Percentiles rank a stretch among this genome's conserved stretches.
phyloP scores from a whole-genome alignment of 2,113 vertebrate species.

The Potamarius usumacintae region DNA sequence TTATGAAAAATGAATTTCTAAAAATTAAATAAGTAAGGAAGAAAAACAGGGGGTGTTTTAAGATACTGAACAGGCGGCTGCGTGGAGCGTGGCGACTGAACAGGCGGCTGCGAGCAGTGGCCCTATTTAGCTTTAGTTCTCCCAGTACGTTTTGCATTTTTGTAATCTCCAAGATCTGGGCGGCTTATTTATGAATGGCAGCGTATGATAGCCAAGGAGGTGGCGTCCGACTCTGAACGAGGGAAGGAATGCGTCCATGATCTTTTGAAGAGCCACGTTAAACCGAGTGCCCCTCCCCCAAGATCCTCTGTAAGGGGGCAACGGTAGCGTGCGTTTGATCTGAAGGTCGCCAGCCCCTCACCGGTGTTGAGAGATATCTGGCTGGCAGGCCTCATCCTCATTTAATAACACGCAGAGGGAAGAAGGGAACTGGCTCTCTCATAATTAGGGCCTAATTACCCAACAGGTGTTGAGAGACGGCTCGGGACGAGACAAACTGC shows the following conservation, averaged over 20 bases:
- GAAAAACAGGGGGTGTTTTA: too few species aligned
- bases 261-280: slow-evolving; percentile 88
- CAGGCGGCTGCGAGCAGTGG: background rate
- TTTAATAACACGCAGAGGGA: slow-evolving; percentile 99
- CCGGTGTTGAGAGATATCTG: slow-evolving; percentile 92
- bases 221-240: slow-evolving; percentile 41
- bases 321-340: slow-evolving; percentile 97
- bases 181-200: slow-evolving; percentile 75
- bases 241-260: slow-evolving; percentile 79
- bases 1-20: too few species aligned
- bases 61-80: background rate
- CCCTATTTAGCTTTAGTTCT: background rate
- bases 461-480: slow-evolving; percentile 97
- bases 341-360: slow-evolving; percentile 90
- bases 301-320: slow-evolving; percentile 65
- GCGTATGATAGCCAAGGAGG: slow-evolving; percentile 61
- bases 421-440: slow-evolving; percentile 89
- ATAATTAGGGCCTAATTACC: slow-evolving; percentile 99
- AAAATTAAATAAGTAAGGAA: too few species aligned
- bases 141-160: background rate
- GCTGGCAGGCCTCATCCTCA: slow-evolving; percentile 91
- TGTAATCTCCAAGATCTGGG: slow-evolving; percentile 59
- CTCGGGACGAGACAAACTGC: slow-evolving; percentile 99
- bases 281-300: slow-evolving; percentile 69
- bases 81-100: background rate